Evolutionary conservation across 2,113 vertebrate species (phyloP).

Genomic region (Peromyscus polionotus): DNA sequence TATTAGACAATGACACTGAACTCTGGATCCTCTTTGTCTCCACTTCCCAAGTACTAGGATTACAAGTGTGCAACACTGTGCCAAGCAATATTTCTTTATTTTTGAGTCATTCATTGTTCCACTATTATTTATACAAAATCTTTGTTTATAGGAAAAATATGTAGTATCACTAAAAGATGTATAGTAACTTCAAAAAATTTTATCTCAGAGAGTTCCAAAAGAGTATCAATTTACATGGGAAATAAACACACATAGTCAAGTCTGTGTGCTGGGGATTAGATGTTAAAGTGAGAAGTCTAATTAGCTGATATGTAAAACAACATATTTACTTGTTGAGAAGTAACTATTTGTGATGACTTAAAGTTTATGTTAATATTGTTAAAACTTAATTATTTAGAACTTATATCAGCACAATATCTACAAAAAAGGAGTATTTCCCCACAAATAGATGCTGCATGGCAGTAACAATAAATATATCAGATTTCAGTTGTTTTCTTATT

Average conservation of each 20-base stretch:
- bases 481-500: conserved; percentile 25
- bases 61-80: background rate
- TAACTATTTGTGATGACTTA: background rate
- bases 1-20: background rate
- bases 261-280: background rate
- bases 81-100: background rate
- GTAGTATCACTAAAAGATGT: background rate
- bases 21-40: background rate
- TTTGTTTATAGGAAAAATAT: background rate
- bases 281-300: background rate
- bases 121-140: background rate
- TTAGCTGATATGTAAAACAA: background rate
- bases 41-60: background rate
- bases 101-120: background rate
- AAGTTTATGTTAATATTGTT: background rate
- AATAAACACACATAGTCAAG: conserved; percentile 1
- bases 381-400: too few relatives aligned
- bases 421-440: background rate
- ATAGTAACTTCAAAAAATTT: background rate
- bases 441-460: background rate
- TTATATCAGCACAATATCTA: conserved; percentile 6
- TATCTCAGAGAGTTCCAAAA: background rate
- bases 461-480: background rate
- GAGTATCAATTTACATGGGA: conserved; percentile 20
- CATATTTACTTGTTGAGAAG: conserved; percentile 17